phyloP scores from a whole-genome alignment of 2,797 vertebrate genomes.

The Pogonophryne albipinna region DNA sequence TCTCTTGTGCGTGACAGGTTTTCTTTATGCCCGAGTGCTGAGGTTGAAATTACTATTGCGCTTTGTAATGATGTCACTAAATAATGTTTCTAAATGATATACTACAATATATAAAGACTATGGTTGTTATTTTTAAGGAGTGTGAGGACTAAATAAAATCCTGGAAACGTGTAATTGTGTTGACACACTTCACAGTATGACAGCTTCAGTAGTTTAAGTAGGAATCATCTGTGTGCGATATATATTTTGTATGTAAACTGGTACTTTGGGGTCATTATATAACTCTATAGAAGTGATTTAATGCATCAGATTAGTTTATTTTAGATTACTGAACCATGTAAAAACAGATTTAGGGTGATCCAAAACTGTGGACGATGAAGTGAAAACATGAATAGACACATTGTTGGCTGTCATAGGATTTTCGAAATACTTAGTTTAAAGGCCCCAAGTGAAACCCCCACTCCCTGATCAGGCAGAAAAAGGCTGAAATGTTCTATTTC shows the following conservation, averaged over 20 bases:
- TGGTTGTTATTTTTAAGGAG: conserved; percentile 39
- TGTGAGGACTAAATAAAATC: conserved; percentile 19
- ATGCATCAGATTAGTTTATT: neutral
- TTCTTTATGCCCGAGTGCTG: conserved; percentile 34
- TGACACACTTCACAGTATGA: conserved; percentile 35
- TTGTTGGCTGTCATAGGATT: neutral
- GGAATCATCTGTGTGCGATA: conserved; percentile 10
- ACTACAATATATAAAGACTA: conserved; percentile 59
- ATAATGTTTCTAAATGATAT: conserved; percentile 56
- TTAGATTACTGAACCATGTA: neutral
- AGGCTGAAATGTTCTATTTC: neutral
- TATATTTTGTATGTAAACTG: neutral
- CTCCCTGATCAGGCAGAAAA: neutral
- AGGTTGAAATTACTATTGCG: conserved; percentile 64
- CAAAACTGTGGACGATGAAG: neutral
- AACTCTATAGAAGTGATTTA: neutral
- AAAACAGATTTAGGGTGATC: neutral
- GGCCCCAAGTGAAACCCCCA: no score
- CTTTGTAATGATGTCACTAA: conserved; percentile 60
- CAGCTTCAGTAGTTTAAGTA: conserved; percentile 33
- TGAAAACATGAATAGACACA: neutral
- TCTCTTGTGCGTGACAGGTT: conserved; percentile 58
- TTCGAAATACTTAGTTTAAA: neutral
- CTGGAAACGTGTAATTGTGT: conserved; percentile 39
- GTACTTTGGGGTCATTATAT: neutral